Base-by-base conservation (phyloP, 2,113 vertebrate species). In the Amphilophus citrinellus region DNA sequence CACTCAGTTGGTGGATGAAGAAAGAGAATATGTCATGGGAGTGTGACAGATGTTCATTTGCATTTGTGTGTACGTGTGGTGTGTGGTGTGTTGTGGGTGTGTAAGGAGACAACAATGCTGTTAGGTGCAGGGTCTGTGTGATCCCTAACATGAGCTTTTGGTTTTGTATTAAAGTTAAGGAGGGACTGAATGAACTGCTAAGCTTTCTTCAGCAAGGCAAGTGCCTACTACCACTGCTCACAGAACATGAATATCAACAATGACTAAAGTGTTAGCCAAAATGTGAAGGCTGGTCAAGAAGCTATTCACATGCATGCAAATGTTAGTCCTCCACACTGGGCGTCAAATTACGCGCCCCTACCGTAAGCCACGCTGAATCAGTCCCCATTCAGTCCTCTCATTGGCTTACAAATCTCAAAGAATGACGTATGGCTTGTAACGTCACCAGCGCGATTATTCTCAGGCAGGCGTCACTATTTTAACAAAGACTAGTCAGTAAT, bases 281-380 rank as follows among this genome's bases (percentile, higher is more conserved):
- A 59, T 35, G 5, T 42, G 8, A 50, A 6, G 27, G 3, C 3
- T 65, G 4, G 27, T 60, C 20, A 30, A 22, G 7, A 14, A 56
- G 68, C 27, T n/a, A 7, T 76, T 57, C 62, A 79, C 60, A 7
- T 42, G 42, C 71, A 60, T 3, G 42, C 22, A 57, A 27, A 61
- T 2, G 20, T 1, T 6, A n/a, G 15, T 22, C 10, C 71, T 65
- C 22, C 6, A 65, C 13, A 50, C 14, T 2, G n/a, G 17, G 79
- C 61, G 78, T 92, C 76, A 90, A 90, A 91, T 84, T 88, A 78
- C 87, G 84, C 86, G 86, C 93, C 60, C 17, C 60, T 4, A 76
- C 62, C 39, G 39, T 2, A 32, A 80, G 56, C 27, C 39, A 82
- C 10, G 0, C 39, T 4, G 5, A 53, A 77, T 18, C 56, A 77